Conservation (phyloP, 2,113 vertebrate species). For the Struthio camelus region DNA sequence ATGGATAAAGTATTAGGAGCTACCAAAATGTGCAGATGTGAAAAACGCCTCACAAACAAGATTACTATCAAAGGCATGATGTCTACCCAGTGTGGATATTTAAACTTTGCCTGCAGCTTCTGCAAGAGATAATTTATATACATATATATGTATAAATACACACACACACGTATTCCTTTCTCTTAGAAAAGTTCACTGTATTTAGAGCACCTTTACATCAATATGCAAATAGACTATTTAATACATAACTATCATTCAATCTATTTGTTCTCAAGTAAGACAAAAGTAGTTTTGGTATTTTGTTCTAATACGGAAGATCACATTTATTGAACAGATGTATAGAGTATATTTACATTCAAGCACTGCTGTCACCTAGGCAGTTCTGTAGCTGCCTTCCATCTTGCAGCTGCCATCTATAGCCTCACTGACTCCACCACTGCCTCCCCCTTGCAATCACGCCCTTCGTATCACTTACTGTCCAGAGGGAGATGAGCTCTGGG, state of each 20-base stretch:
- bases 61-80: slow-evolving; percentile 34
- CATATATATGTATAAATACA: too few species aligned
- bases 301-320: neutral
- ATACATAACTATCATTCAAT: neutral
- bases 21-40: neutral
- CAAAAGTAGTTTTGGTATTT: neutral
- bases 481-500: neutral
- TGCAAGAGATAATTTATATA: too few species aligned
- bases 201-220: neutral
- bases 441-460: neutral
- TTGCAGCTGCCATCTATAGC: accelerated
- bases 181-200: neutral
- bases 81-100: slow-evolving; percentile 15
- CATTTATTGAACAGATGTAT: neutral
- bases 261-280: neutral
- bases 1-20: neutral
- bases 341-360: neutral
- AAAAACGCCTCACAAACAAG: slow-evolving; percentile 1
- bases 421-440: neutral
- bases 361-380: neutral
- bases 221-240: neutral
- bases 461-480: accelerated
- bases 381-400: neutral
- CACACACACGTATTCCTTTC: neutral
- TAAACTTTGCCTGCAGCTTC: neutral